Percentiles rank a stretch among this genome's conserved stretches.
These are phyloP conservation scores for Apis laboriosa DNA, from an alignment of 1,140 invertebrate species.

Conservation along the genomic window DNA sequence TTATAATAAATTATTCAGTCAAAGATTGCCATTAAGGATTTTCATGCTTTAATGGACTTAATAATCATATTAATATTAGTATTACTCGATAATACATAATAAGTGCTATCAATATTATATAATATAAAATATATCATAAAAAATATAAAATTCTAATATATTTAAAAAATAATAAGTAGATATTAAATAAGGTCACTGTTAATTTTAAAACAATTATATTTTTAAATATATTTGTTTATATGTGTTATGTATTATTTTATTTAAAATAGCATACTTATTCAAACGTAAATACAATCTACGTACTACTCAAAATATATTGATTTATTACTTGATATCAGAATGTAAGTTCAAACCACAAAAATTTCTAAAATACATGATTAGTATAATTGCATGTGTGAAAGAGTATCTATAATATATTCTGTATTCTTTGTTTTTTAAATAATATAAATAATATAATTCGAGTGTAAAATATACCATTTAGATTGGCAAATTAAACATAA, in stretches of 20 bases:
- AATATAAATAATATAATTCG: slow-evolving; percentile 21
- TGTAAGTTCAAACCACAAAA: slow-evolving; percentile 38
- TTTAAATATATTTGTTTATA: slow-evolving; percentile 6
- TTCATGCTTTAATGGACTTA: slow-evolving; percentile 17
- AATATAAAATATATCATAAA: slow-evolving; percentile 11
- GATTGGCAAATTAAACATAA: slow-evolving; percentile 37
- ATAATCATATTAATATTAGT: background rate
- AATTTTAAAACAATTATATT: slow-evolving; percentile 21
- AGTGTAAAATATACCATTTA: slow-evolving; percentile 22
- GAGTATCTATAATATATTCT: slow-evolving; percentile 41
- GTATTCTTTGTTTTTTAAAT: slow-evolving; percentile 45
- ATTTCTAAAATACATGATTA: slow-evolving; percentile 44
- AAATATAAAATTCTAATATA: slow-evolving; percentile 7
- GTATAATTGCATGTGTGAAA: background rate
- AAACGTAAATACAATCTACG: slow-evolving; percentile 53
- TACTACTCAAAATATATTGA: slow-evolving; percentile 50
- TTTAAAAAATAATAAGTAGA: slow-evolving; percentile 1
- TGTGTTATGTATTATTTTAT: slow-evolving; percentile 42
- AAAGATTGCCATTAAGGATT: background rate
- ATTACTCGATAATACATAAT: background rate
- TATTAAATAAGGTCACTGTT: slow-evolving; percentile 11
- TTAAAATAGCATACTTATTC: slow-evolving; percentile 52
- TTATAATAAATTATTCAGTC: slow-evolving; percentile 4
- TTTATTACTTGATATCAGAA: slow-evolving; percentile 31
- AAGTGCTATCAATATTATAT: background rate